Conservation (phyloP, 2,113 vertebrate genomes). For the Rhinogobius similis region DNA sequence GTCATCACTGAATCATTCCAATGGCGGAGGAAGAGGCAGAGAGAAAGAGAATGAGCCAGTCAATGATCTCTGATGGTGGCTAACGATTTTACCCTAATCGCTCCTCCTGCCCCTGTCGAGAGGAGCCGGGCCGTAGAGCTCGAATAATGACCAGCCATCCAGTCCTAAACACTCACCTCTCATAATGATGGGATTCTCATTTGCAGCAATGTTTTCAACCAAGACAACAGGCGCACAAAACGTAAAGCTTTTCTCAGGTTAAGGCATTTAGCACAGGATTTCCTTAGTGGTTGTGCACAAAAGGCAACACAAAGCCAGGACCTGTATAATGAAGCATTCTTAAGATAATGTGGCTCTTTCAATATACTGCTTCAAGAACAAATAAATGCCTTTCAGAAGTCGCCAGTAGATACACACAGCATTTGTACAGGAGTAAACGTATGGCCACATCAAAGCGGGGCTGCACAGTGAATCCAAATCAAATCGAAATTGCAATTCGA, state of each 20-base stretch:
- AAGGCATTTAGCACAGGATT: not conserved
- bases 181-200: slow-evolving; percentile 59
- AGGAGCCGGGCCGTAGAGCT: slow-evolving; percentile 17
- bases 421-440: no score
- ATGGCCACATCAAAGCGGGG: no score
- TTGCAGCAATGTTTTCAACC: slow-evolving; percentile 39
- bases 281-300: not conserved
- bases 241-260: slow-evolving; percentile 2
- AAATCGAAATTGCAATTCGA: no score
- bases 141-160: slow-evolving; percentile 60
- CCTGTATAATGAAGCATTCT: not conserved
- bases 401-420: no score
- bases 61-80: slow-evolving; percentile 65
- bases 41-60: slow-evolving; percentile 54
- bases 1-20: slow-evolving; percentile 69
- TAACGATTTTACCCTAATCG: slow-evolving; percentile 74
- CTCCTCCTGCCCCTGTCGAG: slow-evolving; percentile 57
- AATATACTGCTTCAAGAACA: no score
- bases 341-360: not conserved
- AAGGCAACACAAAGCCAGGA: not conserved
- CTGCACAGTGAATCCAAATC: no score
- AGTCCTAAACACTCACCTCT: slow-evolving; percentile 61
- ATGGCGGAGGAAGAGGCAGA: slow-evolving; percentile 44
- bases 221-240: slow-evolving; percentile 33
- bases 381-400: no score